Conservation (phyloP, 1,140 invertebrate genomes). For the Rhyacophila brunnea region DNA sequence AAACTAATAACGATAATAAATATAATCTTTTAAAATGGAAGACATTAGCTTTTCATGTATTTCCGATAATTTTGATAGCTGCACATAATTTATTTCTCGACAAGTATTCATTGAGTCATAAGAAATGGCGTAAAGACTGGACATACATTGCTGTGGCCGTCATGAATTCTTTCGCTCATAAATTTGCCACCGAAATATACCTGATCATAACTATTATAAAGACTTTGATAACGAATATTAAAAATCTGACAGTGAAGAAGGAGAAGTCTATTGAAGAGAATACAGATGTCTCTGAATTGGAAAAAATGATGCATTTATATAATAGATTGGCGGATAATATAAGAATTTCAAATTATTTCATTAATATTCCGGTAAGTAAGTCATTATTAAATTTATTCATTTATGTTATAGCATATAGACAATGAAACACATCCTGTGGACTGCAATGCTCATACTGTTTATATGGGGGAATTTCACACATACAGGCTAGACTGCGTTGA, state of each 20-base stretch:
- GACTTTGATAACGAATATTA: background rate
- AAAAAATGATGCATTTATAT: background rate
- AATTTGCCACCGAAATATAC: slow-evolving; percentile 6
- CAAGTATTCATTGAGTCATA: background rate
- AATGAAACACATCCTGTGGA: too few relatives aligned
- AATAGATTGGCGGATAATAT: slow-evolving; percentile 5
- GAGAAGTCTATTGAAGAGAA: too few relatives aligned
- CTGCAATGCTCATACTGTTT: too few relatives aligned
- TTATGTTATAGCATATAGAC: too few relatives aligned
- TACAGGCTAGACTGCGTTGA: too few relatives aligned
- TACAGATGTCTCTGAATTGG: background rate
- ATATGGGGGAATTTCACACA: too few relatives aligned
- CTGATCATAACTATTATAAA: background rate
- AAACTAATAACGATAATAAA: too few relatives aligned
- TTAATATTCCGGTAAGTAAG: slow-evolving; percentile 11
- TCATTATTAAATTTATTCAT: background rate
- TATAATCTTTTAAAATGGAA: too few relatives aligned
- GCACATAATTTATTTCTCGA: background rate
- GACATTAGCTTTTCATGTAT: background rate
- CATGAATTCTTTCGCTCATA: background rate
- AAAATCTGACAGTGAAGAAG: background rate
- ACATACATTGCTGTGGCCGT: background rate
- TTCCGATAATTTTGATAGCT: background rate
- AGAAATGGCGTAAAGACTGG: background rate
- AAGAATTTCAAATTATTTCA: background rate